These are phyloP conservation scores for Rhopalosiphum padi DNA, from an alignment of 1,140 invertebrate genomes.

Conservation along the genomic window DNA sequence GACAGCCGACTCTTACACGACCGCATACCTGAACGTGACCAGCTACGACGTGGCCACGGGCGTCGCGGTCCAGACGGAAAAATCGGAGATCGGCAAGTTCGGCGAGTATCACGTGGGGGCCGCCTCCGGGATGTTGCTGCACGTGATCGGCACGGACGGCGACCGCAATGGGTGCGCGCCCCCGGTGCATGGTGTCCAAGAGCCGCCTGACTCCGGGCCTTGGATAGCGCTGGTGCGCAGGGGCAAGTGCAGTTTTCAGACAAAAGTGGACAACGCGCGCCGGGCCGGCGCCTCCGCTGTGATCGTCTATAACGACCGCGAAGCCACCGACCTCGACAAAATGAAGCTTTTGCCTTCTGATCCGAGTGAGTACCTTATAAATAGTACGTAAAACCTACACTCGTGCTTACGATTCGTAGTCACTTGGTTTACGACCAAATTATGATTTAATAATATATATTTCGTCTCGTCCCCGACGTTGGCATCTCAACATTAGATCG, in stretches of 20 bases:
- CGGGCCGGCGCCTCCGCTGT: conserved; percentile 74
- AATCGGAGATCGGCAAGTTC: conserved; percentile 72
- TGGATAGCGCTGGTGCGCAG: conserved; percentile 80
- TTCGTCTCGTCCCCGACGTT: too few relatives aligned
- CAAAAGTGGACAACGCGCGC: conserved; percentile 77
- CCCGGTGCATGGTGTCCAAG: conserved; percentile 61
- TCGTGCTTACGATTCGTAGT: too few relatives aligned
- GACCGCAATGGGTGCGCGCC: conserved; percentile 75
- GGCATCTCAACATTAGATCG: too few relatives aligned
- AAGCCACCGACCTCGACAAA: conserved; percentile 71
- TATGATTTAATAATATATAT: too few relatives aligned
- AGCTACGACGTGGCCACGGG: conserved; percentile 62
- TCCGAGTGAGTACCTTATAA: conserved; percentile 48
- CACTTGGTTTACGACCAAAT: background rate
- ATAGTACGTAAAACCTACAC: too few relatives aligned
- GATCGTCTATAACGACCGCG: conserved; percentile 78
- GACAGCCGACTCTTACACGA: conserved; percentile 62
- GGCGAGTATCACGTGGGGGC: conserved; percentile 71
- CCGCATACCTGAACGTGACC: conserved; percentile 63
- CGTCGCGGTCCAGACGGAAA: conserved; percentile 60
- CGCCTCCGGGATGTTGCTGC: conserved; percentile 69
- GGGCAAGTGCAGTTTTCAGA: conserved; percentile 77
- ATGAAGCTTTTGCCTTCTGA: conserved; percentile 70
- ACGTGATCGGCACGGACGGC: conserved; percentile 66
- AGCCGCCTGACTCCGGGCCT: conserved; percentile 64